Evolutionary conservation across 2,888 invertebrate species (phyloP), one percentile per base, ranked within the genome.

Genomic region (Andrena fulva): DNA sequence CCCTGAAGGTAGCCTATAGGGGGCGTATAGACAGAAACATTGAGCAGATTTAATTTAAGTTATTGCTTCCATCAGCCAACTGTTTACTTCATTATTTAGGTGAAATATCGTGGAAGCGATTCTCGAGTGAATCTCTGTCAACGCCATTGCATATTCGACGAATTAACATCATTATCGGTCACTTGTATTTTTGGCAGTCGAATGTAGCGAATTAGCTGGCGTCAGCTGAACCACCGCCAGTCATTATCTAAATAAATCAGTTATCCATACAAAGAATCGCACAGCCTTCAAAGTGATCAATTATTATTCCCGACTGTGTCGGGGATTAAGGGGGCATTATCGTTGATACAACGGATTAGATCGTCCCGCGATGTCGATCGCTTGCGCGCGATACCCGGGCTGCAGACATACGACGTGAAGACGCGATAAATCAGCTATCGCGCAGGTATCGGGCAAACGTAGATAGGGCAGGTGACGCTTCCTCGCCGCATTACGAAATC

Each of bases 391-490:
- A 68, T 80, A 82, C 35, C 35, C 72, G 35, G 24, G 2, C 29
- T 50, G 56, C 64, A 69, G 70, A 68, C 62, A 29, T 80, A 70
- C 50, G 50, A 52, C 16, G 59, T 31, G 50, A 64, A 72, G 71
- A 68, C 48, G 24, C 68, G 76, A 82, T 80, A 80, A 80, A 70
- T 68, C 60, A 59, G 52, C 76, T 82, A 80, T 82, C 80, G 52
- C 29, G 16, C 20, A 20, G 60, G 29, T 68, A 69, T 59, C 35
- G 66, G 35, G 52, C 76, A 76, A 76, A 69, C 29, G 31, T 10
- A 56, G 81, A 82, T 82, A 82, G 76, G 50, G 12, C 67, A 80
- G 48, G 70, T 71, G 67, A 68, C 63, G 54, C 52, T 72, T 72
- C 31, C 31, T 68, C 52, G 31, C 2, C 54, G 10, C 12, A 33